These are phyloP conservation scores for Macrotus californicus DNA, from an alignment of 2,113 vertebrate genomes.

Conservation along the genomic window DNA sequence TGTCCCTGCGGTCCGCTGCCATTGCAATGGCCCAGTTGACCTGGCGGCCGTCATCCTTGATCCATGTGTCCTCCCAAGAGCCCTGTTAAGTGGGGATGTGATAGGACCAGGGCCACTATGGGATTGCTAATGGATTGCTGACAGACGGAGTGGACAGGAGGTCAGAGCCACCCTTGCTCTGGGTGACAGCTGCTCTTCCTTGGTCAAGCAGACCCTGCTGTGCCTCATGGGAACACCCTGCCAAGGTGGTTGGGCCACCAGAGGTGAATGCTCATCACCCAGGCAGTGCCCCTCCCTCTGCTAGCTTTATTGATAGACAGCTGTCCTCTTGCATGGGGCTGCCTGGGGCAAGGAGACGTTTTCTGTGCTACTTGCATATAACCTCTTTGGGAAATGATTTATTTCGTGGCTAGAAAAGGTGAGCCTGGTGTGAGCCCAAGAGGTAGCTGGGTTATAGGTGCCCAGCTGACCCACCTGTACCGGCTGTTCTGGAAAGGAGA, in stretches of 20 bases:
- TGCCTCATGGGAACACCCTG: not conserved
- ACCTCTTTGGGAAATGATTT: not conserved
- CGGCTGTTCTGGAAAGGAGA: not conserved
- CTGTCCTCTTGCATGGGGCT: not conserved
- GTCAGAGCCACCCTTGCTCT: not conserved
- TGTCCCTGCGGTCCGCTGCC: rapidly evolving
- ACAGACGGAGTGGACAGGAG: not conserved
- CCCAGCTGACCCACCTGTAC: not conserved
- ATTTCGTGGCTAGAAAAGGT: not conserved
- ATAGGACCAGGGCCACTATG: not conserved
- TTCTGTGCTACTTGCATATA: not conserved
- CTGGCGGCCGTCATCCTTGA: rapidly evolving
- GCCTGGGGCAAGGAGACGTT: not conserved
- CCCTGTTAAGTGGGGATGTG: not conserved
- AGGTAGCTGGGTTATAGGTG: not conserved
- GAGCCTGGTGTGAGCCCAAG: not conserved
- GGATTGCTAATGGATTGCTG: not conserved
- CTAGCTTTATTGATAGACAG: not conserved
- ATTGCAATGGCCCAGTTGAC: not conserved
- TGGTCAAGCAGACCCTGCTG: not conserved
- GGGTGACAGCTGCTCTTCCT: not conserved
- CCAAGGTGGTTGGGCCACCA: too few relatives aligned
- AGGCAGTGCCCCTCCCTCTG: not conserved
- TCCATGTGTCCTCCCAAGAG: not conserved
- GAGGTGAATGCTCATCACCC: not conserved